Evolutionary conservation across 92 coral and sea anemone genomes (phyloP), one percentile per base, ranked within the genome.

Genomic region (Bergia puertoricense): DNA sequence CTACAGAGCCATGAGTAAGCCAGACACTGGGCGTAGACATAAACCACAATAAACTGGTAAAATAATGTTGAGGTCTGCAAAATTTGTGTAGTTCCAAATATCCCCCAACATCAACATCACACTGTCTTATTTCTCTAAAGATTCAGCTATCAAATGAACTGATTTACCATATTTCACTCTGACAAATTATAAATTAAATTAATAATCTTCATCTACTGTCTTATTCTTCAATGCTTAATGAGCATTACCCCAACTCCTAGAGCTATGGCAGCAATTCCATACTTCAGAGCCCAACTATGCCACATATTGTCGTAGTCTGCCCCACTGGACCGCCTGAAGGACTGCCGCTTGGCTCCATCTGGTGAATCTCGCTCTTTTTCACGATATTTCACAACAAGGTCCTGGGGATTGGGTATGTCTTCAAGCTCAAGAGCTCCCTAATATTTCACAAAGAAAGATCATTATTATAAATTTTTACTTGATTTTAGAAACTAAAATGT

Each of bases 251-350:
- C 98, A 43, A 97, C 85, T 8, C 99, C 99, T 0, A 97, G 90
- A 14, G 99, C 99, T 42, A 96, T 84, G 2, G 97, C 99, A 4
- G 99, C 99, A 59, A 97, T 86, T 16, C 99, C 98, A 91, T 97
- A 96, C 67, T 94, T 95, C 11, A 92, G 62, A 6, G 86, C 87
- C 93, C 93, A 95, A 9, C 87, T 85, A 14, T 92, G 76, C 99
- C 99, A 97, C 6, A 83, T 30, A 16, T 80, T 88, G 20, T 92
- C 88, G 81, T 85, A 86, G 15, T 83, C 81, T 1, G 81, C 74
- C 10, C 96, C 92, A 66, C 91, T 86, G 72, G 89, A 89, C 23
- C 92, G 79, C 37, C 90, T 79, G 20, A 79, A 81, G 40, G 86
- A 72, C 40, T 80, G 82, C 18, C 92, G 90, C 72, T 86, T 88